These are phyloP conservation scores for Natrix natrix DNA, from an alignment of 2,797 vertebrate genomes.

Conservation along the genomic window DNA sequence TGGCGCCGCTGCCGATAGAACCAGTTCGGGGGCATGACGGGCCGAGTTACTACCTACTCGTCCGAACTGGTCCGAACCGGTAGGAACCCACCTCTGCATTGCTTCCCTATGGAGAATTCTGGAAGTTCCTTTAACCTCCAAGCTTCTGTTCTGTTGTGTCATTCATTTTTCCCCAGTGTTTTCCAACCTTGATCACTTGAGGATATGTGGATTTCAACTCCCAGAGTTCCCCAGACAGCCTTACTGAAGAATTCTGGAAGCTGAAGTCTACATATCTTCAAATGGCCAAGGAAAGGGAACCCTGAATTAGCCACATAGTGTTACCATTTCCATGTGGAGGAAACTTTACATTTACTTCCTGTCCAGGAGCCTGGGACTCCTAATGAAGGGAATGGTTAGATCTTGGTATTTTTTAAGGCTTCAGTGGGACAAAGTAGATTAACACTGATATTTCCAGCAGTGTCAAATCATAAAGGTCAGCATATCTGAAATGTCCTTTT, in stretches of 20 bases:
- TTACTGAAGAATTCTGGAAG: neutral
- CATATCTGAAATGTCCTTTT: neutral
- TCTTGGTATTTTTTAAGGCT: neutral
- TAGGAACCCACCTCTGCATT: neutral
- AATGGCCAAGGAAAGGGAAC: neutral
- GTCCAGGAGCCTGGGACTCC: neutral
- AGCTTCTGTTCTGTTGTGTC: neutral
- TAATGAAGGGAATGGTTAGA: neutral
- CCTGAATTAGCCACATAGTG: neutral
- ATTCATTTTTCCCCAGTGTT: neutral
- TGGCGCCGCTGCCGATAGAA: too few species aligned
- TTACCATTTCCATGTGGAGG: neutral
- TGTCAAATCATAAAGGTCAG: neutral
- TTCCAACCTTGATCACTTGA: neutral
- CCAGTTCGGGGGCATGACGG: too few species aligned
- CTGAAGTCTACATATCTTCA: neutral
- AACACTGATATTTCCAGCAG: neutral
- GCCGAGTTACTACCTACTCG: too few species aligned
- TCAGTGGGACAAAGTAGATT: neutral
- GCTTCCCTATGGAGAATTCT: neutral
- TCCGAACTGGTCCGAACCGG: too few species aligned
- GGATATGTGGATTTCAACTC: neutral
- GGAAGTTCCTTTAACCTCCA: neutral
- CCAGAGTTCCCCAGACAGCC: neutral
- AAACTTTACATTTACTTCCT: neutral